A percentile compares a stretch with the other conserved stretches of the same genome.
These are phyloP conservation scores for Acrobasis repandana DNA, from an alignment of 2,888 invertebrate species.

Conservation along the genomic window DNA sequence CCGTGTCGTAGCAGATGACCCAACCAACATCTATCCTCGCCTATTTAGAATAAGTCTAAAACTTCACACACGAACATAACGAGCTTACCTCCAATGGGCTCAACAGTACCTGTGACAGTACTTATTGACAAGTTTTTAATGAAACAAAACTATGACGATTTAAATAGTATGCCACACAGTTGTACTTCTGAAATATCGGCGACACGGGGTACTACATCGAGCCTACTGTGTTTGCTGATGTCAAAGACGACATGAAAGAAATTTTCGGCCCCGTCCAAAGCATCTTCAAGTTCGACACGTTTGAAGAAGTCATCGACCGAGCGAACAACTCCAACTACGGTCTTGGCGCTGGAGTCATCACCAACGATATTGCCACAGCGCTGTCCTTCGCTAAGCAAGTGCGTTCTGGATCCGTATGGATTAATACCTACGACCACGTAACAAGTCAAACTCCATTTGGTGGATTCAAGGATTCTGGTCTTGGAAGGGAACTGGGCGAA, in stretches of 20 bases:
- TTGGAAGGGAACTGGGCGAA: conserved; percentile 92
- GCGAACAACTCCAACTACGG: conserved; percentile 93
- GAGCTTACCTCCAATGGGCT: too few species aligned
- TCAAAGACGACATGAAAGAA: conserved; percentile 91
- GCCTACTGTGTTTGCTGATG: conserved; percentile 91
- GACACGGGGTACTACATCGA: conserved; percentile 89
- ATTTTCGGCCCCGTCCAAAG: conserved; percentile 97
- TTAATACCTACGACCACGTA: conserved; percentile 88
- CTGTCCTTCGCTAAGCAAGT: conserved; percentile 90
- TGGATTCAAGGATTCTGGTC: conserved; percentile 93
- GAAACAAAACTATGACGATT: too few species aligned
- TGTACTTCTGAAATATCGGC: too few species aligned
- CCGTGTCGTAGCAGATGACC: too few species aligned
- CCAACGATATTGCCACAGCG: conserved; percentile 91
- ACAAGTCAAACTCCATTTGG: conserved; percentile 93
- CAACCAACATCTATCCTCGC: too few species aligned
- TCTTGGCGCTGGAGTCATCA: conserved; percentile 92
- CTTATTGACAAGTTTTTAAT: too few species aligned
- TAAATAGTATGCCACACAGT: too few species aligned
- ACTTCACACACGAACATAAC: too few species aligned
- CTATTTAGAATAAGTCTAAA: too few species aligned
- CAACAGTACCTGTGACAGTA: too few species aligned
- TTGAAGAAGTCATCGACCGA: conserved; percentile 92
- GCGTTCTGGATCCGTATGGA: conserved; percentile 92
- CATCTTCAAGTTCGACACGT: conserved; percentile 91